Conservation (phyloP, 2,888 invertebrate genomes). For the Julus scanicus region DNA sequence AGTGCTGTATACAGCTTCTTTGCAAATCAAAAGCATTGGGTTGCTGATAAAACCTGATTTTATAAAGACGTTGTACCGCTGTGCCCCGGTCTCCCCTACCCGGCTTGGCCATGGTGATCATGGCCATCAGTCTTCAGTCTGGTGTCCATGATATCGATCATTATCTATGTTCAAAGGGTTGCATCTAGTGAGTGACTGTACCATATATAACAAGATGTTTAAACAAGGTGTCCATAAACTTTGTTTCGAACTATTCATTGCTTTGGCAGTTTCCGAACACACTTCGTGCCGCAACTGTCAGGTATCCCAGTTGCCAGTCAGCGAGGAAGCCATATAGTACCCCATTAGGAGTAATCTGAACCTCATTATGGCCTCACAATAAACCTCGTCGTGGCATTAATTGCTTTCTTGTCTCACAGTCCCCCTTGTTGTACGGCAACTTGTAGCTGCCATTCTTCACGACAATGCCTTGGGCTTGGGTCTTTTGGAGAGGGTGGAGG, state of each 20-base stretch:
- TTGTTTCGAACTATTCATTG: neutral
- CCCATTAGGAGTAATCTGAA: conserved; percentile 36
- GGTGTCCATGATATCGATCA: too few species aligned
- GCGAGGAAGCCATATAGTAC: conserved; percentile 20
- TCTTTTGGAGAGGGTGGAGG: neutral
- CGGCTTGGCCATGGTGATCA: too few species aligned
- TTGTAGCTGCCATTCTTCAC: conserved; percentile 2
- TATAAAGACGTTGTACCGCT: too few species aligned
- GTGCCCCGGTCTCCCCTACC: too few species aligned
- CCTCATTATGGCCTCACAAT: conserved; percentile 21
- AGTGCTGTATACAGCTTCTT: too few species aligned
- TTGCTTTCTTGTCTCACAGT: conserved; percentile 40
- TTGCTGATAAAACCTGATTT: too few species aligned
- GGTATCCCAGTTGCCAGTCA: neutral
- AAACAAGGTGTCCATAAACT: neutral
- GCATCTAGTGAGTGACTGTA: too few species aligned
- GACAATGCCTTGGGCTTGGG: neutral
- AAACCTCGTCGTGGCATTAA: neutral
- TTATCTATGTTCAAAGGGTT: neutral
- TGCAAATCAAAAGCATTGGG: too few species aligned
- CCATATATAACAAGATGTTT: neutral
- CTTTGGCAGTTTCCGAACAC: neutral
- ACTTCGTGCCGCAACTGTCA: neutral
- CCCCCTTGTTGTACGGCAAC: conserved; percentile 20
- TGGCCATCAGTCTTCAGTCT: too few species aligned